Evolutionary conservation across 2,113 vertebrate genomes (phyloP).

Genomic region (Tragelaphus buxtoni): DNA sequence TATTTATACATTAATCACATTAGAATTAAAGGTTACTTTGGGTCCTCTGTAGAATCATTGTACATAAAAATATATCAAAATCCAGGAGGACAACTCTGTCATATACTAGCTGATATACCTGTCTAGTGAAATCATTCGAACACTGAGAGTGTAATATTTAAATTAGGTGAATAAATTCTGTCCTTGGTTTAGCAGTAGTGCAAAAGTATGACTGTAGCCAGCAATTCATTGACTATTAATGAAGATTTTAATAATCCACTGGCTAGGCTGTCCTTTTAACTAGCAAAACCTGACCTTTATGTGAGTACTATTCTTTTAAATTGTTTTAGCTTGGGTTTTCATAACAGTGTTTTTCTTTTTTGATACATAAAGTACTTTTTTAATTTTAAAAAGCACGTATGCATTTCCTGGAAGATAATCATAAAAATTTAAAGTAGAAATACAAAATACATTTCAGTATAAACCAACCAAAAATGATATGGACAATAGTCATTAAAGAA

Average conservation of each 20-base stretch:
- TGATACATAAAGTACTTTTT: slow-evolving; percentile 43
- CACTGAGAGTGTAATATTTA: slow-evolving; percentile 45
- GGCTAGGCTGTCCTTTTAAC: slow-evolving; percentile 51
- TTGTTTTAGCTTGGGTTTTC: slow-evolving; percentile 64
- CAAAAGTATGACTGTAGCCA: slow-evolving; percentile 2
- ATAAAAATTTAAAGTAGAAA: slow-evolving; percentile 54
- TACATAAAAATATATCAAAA: not conserved
- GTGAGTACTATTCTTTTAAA: slow-evolving; percentile 47
- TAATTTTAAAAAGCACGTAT: slow-evolving; percentile 52
- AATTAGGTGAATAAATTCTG: slow-evolving; percentile 64
- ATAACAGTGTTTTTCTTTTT: not conserved
- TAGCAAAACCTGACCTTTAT: slow-evolving; percentile 64
- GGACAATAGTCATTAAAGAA: slow-evolving; percentile 15
- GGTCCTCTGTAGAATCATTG: not conserved
- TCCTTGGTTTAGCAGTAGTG: slow-evolving; percentile 24
- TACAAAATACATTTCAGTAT: slow-evolving; percentile 51
- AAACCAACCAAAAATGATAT: slow-evolving; percentile 32
- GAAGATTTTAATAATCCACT: slow-evolving; percentile 63
- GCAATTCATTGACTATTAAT: slow-evolving; percentile 66
- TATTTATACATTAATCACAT: not conserved
- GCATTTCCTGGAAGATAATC: slow-evolving; percentile 54
- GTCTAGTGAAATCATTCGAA: slow-evolving; percentile 43
- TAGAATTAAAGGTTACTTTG: not conserved
- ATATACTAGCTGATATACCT: slow-evolving; percentile 14
- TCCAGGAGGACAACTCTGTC: not conserved